These are phyloP conservation scores for Dendrocopos noguchii DNA, from an alignment of 2,113 vertebrate species.

Conservation along the genomic window DNA sequence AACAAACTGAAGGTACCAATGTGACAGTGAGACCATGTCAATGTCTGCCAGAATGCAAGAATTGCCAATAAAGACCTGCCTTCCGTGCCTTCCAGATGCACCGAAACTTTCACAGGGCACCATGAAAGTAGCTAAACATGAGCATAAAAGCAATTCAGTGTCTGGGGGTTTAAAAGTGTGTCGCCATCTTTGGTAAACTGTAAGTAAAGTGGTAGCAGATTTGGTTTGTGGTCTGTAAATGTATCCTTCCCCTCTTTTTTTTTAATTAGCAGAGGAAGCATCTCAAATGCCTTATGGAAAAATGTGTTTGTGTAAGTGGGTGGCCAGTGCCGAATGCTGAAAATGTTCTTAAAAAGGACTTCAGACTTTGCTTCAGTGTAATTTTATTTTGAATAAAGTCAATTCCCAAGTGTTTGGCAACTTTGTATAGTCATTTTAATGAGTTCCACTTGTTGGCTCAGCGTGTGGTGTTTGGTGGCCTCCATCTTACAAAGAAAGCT, in stretches of 20 bases:
- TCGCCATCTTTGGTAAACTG: neutral
- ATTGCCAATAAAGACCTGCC: neutral
- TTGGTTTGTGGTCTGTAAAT: neutral
- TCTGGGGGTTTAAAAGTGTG: neutral
- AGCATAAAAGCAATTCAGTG: neutral
- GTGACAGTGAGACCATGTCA: neutral
- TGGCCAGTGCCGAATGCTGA: neutral
- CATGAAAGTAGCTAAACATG: neutral
- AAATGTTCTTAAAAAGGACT: slow-evolving; percentile 10
- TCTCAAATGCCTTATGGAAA: slow-evolving; percentile 36
- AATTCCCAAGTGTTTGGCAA: neutral
- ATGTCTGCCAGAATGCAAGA: neutral
- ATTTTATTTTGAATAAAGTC: slow-evolving; percentile 64
- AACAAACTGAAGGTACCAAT: neutral
- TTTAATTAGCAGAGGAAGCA: neutral
- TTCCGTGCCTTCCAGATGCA: neutral
- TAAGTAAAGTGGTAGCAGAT: neutral
- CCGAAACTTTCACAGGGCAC: neutral
- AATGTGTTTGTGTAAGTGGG: neutral
- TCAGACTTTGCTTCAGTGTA: neutral
- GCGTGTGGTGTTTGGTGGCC: neutral
- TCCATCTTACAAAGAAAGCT: neutral
- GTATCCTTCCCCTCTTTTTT: neutral
- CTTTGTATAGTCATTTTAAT: neutral
- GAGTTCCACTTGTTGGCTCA: neutral